phyloP scores from a whole-genome alignment of 1,140 invertebrate species.

The Euwallacea fornicatus region DNA sequence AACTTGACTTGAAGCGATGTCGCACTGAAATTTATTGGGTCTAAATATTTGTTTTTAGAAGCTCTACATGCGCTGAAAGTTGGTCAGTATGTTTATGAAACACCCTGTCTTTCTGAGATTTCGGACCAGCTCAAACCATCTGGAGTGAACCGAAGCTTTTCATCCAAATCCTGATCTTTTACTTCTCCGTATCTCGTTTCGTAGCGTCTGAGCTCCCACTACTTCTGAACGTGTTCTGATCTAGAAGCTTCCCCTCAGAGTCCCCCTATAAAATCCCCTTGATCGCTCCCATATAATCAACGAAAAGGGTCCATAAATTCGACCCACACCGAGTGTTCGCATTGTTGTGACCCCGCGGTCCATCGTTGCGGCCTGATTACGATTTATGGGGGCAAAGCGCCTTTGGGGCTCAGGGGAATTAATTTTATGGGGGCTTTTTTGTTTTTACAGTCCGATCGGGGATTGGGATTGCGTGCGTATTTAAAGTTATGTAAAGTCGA shows the following conservation, averaged over 20 bases:
- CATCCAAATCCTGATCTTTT: background rate
- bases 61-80: too few relatives aligned
- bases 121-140: background rate
- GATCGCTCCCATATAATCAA: slow-evolving; percentile 2
- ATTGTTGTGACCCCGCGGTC: slow-evolving; percentile 34
- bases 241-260: too few relatives aligned
- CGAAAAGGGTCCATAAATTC: slow-evolving; percentile 21
- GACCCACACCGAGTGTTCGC: slow-evolving; percentile 35
- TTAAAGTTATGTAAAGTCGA: slow-evolving; percentile 32
- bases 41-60: too few relatives aligned
- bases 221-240: too few relatives aligned
- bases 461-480: slow-evolving; percentile 32
- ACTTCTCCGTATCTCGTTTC: background rate
- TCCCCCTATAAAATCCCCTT: too few relatives aligned
- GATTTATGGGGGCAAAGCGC: slow-evolving; percentile 32
- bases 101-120: too few relatives aligned
- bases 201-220: too few relatives aligned
- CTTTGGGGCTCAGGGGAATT: slow-evolving; percentile 30
- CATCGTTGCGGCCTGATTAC: slow-evolving; percentile 29
- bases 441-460: slow-evolving; percentile 21
- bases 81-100: too few relatives aligned
- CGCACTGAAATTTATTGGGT: too few relatives aligned
- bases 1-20: too few relatives aligned
- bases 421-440: slow-evolving; percentile 34
- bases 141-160: background rate